A percentile compares a stretch with the other conserved stretches of the same genome.
Conservation (phyloP, 2,888 invertebrate species). For the Acleris emargana region DNA sequence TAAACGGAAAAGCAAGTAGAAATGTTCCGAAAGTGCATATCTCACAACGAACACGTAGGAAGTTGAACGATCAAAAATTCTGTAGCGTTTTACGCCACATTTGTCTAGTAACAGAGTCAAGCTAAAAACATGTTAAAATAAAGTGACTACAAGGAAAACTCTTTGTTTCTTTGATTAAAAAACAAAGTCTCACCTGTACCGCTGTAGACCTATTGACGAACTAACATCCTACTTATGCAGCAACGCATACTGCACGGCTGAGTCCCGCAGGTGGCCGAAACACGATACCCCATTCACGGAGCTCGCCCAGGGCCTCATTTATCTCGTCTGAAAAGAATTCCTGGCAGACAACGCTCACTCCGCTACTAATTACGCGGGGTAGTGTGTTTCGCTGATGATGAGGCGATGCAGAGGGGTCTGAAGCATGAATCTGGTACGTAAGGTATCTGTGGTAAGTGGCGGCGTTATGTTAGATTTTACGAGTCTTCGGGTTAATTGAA, state of each 20-base stretch:
- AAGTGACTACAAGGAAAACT: too few species aligned
- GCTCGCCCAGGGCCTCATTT: constrained; percentile 65
- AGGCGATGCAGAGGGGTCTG: constrained; percentile 4
- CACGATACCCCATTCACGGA: constrained; percentile 77
- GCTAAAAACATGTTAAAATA: too few species aligned
- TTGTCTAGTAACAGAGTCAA: too few species aligned
- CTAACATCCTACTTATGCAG: constrained; percentile 31
- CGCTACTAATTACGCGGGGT: constrained; percentile 74
- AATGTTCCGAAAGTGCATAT: too few species aligned
- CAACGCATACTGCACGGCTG: constrained; percentile 27
- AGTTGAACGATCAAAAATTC: too few species aligned
- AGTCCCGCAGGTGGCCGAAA: constrained; percentile 78
- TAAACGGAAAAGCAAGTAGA: too few species aligned
- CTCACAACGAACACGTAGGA: too few species aligned
- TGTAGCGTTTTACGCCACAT: too few species aligned
- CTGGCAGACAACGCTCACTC: constrained; percentile 76
- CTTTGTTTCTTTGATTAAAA: neutral
- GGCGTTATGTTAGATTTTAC: neutral
- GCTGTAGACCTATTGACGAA: constrained; percentile 7
- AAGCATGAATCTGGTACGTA: neutral
- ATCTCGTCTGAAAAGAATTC: constrained; percentile 79
- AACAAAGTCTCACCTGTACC: constrained; percentile 6
- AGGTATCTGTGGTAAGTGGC: too few species aligned
- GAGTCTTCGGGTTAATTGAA: too few species aligned
- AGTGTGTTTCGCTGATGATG: constrained; percentile 42